Base-by-base conservation (phyloP, 1,140 invertebrate genomes). In the Monochamus saltuarius region DNA sequence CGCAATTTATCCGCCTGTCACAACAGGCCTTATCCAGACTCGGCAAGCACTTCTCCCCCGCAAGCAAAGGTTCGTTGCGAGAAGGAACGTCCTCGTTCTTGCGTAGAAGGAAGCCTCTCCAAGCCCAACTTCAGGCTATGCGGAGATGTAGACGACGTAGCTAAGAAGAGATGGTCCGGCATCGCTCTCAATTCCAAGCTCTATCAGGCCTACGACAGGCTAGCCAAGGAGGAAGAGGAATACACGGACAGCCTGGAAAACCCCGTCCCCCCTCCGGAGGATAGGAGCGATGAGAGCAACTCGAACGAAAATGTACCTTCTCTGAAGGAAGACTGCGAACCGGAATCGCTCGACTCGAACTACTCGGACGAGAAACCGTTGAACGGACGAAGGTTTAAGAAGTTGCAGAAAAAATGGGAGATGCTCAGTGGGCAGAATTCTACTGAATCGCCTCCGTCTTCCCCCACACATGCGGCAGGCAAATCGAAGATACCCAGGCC, bases 351-450 rank as follows among this genome's bases (percentile, higher is more conserved):
- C 7, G 72, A 75, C 46, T 74, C 71, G 8, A 71, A 74, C 42
- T 51, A 69, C 42, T 70, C 70, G 0, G 75, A 80, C 9, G 77
- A 80, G 4, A 76, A 80, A 49, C 72, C 70, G 4, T 55, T 78
- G 22, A 70, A 77, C 10, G 77, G 78, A 7, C 78, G 77, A 52
- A 74, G 80, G 1, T 94, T 94, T 76, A 84, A 88, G 38, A 84
- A 88, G 35, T 75, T 95, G 34, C 91, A 94, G 70, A 85, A 90
- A 73, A 91, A 92, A 72, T 95, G 91, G 92, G 92, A 95, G 75
- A 82, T 89, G 73, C 81, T 92, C 58, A 77, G 80, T 67, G 76
- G 80, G 35, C 78, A 80, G 63, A 80, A 84, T 63, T 77, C 75
- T 16, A 75, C 72, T 50, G 66, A 73, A 9, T 73, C 77, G 0